These are phyloP conservation scores for Cetoscarus ocellatus DNA, from an alignment of 2,797 vertebrate genomes.

Conservation along the genomic window DNA sequence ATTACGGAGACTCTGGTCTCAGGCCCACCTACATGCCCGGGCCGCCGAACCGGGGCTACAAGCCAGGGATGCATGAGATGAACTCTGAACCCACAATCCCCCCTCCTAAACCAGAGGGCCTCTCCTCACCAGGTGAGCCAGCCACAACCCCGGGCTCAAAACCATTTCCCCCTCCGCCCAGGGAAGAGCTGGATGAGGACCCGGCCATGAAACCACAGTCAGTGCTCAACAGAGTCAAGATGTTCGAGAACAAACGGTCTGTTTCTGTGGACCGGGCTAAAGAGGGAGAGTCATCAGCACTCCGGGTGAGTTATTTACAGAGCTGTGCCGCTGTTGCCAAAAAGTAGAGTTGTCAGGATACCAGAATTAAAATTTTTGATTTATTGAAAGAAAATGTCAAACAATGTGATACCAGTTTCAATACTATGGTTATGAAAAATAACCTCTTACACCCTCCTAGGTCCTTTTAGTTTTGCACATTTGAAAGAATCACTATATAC, in stretches of 20 bases:
- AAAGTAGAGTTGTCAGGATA: too few species aligned
- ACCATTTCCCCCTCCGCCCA: slow-evolving; percentile 87
- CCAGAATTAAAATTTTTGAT: too few species aligned
- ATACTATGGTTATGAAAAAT: too few species aligned
- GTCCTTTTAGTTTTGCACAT: too few species aligned
- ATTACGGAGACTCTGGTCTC: slow-evolving; percentile 89
- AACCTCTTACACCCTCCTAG: too few species aligned
- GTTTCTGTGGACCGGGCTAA: slow-evolving; percentile 92
- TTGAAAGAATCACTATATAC: too few species aligned
- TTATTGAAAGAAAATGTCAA: too few species aligned
- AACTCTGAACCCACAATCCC: slow-evolving; percentile 84
- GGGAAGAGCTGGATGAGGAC: slow-evolving; percentile 91
- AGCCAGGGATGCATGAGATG: slow-evolving; percentile 89
- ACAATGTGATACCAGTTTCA: too few species aligned
- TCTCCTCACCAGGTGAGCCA: slow-evolving; percentile 88
- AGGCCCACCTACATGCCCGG: slow-evolving; percentile 88
- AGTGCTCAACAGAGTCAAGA: slow-evolving; percentile 97
- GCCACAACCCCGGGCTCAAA: slow-evolving; percentile 82
- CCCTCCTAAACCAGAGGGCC: slow-evolving; percentile 83
- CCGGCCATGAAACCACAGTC: slow-evolving; percentile 99
- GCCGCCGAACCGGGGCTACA: slow-evolving; percentile 86
- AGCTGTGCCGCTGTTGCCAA: too few species aligned
- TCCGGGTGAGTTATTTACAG: slow-evolving; percentile 83
- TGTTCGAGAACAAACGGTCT: slow-evolving; percentile 98
- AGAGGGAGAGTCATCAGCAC: slow-evolving; percentile 78